A percentile compares a stretch with the other conserved stretches of the same genome.
These are phyloP conservation scores for Neuroscelio doddi DNA, from an alignment of 2,888 invertebrate species.

Conservation along the genomic window DNA sequence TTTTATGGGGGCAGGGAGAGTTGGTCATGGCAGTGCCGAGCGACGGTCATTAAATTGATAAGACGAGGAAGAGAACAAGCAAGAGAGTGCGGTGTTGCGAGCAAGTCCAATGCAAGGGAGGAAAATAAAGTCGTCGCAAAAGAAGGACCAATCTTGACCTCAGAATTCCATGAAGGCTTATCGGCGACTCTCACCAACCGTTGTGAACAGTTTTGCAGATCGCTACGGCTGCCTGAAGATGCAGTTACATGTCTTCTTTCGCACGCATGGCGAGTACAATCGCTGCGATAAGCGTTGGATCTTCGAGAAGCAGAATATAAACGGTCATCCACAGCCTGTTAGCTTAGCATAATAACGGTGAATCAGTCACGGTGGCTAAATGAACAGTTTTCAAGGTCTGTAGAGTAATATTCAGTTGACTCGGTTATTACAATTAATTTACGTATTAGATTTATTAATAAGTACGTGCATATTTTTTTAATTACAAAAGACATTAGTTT, in stretches of 20 bases:
- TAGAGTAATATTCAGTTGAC: constrained; percentile 21
- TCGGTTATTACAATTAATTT: background rate
- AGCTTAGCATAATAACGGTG: constrained; percentile 43
- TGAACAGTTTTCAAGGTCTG: constrained; percentile 32
- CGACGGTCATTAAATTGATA: constrained; percentile 35
- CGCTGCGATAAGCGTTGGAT: constrained; percentile 27
- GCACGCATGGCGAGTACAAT: constrained; percentile 30
- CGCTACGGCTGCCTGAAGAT: constrained; percentile 10
- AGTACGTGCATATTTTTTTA: too few species aligned
- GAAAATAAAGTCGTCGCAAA: constrained; percentile 27
- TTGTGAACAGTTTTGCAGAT: constrained; percentile 16
- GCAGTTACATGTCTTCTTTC: constrained; percentile 26
- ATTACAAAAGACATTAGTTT: too few species aligned
- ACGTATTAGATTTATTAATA: too few species aligned
- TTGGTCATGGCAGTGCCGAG: background rate
- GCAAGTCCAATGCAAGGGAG: background rate
- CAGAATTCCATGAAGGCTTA: constrained; percentile 27
- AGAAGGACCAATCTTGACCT: constrained; percentile 14
- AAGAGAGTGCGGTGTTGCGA: background rate
- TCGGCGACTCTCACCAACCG: constrained; percentile 17
- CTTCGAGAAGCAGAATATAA: constrained; percentile 32
- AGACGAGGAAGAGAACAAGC: constrained; percentile 17
- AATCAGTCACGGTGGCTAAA: constrained; percentile 44
- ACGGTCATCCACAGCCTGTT: constrained; percentile 37
- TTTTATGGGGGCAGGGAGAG: background rate